A percentile compares a stretch with the other conserved stretches of the same genome.
phyloP scores from a whole-genome alignment of 2,113 vertebrate genomes.

The Mormoops blainvillei region DNA sequence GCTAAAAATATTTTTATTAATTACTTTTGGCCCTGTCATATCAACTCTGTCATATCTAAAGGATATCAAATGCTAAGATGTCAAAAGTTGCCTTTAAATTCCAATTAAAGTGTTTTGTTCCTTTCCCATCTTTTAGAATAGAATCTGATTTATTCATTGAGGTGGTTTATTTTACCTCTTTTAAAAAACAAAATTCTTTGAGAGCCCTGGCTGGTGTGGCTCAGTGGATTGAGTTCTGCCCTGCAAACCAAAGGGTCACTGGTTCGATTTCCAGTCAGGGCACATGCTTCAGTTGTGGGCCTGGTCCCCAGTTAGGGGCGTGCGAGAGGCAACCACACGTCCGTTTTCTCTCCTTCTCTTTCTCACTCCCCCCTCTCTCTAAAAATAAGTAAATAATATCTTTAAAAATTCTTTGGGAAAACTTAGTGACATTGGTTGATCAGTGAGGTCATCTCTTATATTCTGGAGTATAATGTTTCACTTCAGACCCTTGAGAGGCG shows the following conservation, averaged over 20 bases:
- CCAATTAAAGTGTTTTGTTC: neutral
- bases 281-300: no score
- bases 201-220: no score
- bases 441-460: neutral
- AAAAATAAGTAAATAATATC: no score
- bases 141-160: constrained; percentile 12
- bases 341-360: no score
- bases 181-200: neutral
- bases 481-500: constrained; percentile 14
- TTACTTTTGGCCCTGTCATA: neutral
- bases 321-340: no score
- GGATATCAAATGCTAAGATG: neutral
- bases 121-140: constrained; percentile 26
- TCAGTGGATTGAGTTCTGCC: no score
- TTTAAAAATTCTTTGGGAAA: neutral
- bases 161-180: constrained; percentile 4
- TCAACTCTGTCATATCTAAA: no score
- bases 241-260: no score
- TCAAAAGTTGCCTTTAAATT: constrained; percentile 40
- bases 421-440: constrained; percentile 28
- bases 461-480: constrained; percentile 23
- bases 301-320: no score
- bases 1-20: constrained; percentile 18
- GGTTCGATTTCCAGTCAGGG: no score
- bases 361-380: no score